Evolutionary conservation across 2,888 invertebrate genomes (phyloP).

Genomic region (Suillia variegata): DNA sequence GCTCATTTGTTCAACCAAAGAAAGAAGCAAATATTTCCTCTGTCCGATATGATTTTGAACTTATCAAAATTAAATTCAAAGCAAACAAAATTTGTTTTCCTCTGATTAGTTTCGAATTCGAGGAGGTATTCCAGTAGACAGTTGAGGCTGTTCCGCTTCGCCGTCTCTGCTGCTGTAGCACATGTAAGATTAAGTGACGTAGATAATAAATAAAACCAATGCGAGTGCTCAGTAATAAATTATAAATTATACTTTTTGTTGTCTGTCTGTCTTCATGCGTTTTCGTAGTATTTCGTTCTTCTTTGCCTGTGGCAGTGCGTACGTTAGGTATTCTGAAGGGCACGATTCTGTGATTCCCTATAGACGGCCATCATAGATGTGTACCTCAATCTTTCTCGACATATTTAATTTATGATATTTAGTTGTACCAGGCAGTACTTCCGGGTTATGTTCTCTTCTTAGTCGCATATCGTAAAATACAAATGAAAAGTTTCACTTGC

Average conservation of each 20-base stretch:
- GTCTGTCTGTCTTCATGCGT: conserved; percentile 4
- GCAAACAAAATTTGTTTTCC: conserved; percentile 32
- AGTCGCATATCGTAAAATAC: no score
- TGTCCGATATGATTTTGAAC: conserved; percentile 43
- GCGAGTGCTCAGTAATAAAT: conserved; percentile 23
- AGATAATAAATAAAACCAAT: conserved; percentile 26
- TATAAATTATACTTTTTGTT: conserved; percentile 21
- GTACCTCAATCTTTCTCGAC: background rate
- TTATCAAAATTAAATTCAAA: conserved; percentile 52
- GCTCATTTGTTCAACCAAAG: background rate
- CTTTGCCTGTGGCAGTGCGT: background rate
- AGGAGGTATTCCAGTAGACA: background rate
- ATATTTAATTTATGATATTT: background rate
- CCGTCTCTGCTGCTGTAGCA: no score
- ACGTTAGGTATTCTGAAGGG: conserved; percentile 7
- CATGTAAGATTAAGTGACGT: conserved; percentile 25
- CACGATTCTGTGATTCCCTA: background rate
- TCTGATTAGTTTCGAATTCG: background rate
- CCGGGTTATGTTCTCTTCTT: no score
- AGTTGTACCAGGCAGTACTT: background rate
- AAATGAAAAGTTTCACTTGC: no score
- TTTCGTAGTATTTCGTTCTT: background rate
- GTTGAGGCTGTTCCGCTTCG: no score
- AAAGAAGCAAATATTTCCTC: background rate
- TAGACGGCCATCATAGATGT: background rate